Evolutionary conservation across 2,888 invertebrate genomes (phyloP).

Genomic region (Calameuta idolon): DNA sequence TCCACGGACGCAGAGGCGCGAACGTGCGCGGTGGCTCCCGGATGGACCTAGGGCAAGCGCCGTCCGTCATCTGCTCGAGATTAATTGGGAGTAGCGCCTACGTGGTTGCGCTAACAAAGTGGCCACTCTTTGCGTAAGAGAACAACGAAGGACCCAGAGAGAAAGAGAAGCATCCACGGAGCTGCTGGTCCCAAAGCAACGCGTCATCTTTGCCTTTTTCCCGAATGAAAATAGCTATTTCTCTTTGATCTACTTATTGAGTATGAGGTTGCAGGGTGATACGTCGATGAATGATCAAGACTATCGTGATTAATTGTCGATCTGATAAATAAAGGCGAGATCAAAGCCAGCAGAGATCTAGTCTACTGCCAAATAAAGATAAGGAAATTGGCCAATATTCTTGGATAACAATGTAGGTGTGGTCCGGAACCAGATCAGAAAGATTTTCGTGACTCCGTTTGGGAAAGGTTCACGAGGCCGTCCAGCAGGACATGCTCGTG

Average conservation of each 20-base stretch:
- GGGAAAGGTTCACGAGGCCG: neutral
- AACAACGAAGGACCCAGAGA: neutral
- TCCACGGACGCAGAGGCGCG: constrained; percentile 1
- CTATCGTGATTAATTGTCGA: neutral
- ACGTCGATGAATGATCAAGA: neutral
- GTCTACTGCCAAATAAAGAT: neutral
- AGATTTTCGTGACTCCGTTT: neutral
- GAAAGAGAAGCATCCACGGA: neutral
- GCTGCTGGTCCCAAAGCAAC: neutral
- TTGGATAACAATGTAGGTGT: neutral
- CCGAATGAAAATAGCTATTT: neutral
- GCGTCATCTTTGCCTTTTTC: neutral
- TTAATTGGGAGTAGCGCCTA: neutral
- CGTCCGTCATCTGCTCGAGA: constrained; percentile 5
- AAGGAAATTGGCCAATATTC: neutral
- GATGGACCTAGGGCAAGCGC: neutral
- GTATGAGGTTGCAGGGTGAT: neutral
- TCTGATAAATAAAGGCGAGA: neutral
- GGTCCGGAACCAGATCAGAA: neutral
- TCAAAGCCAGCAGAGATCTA: neutral
- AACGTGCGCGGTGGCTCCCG: neutral
- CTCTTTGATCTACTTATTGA: neutral
- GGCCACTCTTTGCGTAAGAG: neutral
- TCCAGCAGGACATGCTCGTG: neutral
- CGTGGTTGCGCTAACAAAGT: neutral